Percentiles rank a stretch among this genome's conserved stretches.
Evolutionary conservation across 1,140 invertebrate species (phyloP).

Genomic region (Pararge aegeria): DNA sequence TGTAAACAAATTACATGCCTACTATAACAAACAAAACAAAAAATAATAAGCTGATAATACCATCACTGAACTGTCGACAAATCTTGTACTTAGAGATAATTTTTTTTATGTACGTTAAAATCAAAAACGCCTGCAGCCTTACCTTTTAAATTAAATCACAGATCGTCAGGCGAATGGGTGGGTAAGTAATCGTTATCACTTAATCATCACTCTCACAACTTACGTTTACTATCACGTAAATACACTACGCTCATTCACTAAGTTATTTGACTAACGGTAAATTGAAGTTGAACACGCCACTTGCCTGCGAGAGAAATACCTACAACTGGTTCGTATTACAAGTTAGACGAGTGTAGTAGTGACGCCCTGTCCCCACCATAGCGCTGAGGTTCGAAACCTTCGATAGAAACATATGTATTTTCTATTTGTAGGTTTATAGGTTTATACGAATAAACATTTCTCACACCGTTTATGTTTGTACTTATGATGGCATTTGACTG

Average conservation of each 20-base stretch:
- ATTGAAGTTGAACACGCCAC: slow-evolving; percentile 28
- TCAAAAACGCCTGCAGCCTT: background rate
- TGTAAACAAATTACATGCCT: slow-evolving; percentile 15
- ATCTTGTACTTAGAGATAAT: no score
- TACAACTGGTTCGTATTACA: slow-evolving; percentile 49
- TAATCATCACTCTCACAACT: slow-evolving; percentile 56
- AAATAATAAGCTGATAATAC: no score
- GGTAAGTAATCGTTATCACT: slow-evolving; percentile 41
- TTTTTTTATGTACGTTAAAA: background rate
- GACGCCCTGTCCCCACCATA: slow-evolving; percentile 40
- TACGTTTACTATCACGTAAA: slow-evolving; percentile 30
- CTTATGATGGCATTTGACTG: no score
- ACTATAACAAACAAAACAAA: no score
- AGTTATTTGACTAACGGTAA: slow-evolving; percentile 3
- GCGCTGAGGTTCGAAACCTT: slow-evolving; percentile 34
- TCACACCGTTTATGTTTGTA: no score
- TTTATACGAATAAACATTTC: no score
- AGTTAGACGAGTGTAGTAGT: slow-evolving; percentile 29
- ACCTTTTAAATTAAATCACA: background rate
- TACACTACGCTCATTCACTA: slow-evolving; percentile 26
- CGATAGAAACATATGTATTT: slow-evolving; percentile 6
- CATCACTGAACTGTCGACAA: no score
- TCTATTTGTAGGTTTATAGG: slow-evolving; percentile 4
- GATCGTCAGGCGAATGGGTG: slow-evolving; percentile 8
- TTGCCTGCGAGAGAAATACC: slow-evolving; percentile 33